Percentiles rank a stretch among this genome's conserved stretches.
These are phyloP conservation scores for Cyrtodaria siliqua DNA, from an alignment of 2,888 invertebrate genomes.

Conservation along the genomic window DNA sequence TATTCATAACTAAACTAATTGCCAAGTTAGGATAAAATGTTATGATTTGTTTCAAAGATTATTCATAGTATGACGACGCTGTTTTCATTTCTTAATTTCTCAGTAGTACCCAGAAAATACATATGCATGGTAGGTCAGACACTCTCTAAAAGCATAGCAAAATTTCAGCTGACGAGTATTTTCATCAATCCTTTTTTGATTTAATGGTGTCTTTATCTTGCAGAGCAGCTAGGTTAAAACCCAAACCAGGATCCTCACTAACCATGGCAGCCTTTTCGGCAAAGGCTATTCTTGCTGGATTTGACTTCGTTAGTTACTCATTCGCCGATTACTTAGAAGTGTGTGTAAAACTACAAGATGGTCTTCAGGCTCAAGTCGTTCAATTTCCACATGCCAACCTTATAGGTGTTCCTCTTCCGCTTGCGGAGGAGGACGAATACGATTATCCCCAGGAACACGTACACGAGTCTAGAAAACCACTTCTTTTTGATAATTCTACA, in stretches of 20 bases:
- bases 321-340: conserved; percentile 52
- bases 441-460: conserved; percentile 42
- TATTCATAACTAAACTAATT: not conserved
- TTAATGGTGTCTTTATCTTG: conserved; percentile 4
- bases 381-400: conserved; percentile 55
- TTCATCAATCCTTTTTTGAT: too few species aligned
- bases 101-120: too few species aligned
- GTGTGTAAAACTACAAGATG: conserved; percentile 65
- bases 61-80: too few species aligned
- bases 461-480: conserved; percentile 52
- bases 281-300: conserved; percentile 63
- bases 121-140: too few species aligned
- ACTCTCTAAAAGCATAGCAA: too few species aligned
- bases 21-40: too few species aligned
- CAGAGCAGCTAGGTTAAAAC: conserved; percentile 44
- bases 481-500: conserved; percentile 55
- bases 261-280: conserved; percentile 29
- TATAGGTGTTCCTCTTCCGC: conserved; percentile 56
- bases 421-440: conserved; percentile 53
- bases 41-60: too few species aligned
- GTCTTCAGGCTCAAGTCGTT: conserved; percentile 50
- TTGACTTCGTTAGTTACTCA: conserved; percentile 59
- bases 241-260: conserved; percentile 17
- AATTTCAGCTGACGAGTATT: too few species aligned
- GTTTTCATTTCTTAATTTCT: too few species aligned